phyloP scores from a whole-genome alignment of 1,140 invertebrate genomes.

The Antheraea mylitta region DNA sequence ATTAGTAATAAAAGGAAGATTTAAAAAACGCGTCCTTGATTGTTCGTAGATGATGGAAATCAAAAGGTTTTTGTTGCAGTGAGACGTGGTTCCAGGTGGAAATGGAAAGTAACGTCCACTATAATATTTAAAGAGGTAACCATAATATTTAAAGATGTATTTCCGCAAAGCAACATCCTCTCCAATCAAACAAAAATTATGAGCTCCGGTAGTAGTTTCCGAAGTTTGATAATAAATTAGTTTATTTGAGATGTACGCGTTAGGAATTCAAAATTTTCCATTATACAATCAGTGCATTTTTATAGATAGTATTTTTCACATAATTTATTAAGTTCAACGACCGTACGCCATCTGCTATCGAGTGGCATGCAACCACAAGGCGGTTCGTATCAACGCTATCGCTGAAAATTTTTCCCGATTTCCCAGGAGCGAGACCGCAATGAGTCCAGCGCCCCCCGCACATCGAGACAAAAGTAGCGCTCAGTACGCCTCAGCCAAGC shows the following conservation, averaged over 20 bases:
- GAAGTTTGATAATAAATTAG: too few relatives aligned
- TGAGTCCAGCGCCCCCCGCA: slow-evolving; percentile 68
- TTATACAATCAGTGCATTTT: neutral
- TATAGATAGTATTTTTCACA: neutral
- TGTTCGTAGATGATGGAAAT: too few relatives aligned
- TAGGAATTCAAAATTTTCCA: neutral
- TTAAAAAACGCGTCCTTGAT: too few relatives aligned
- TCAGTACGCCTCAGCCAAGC: slow-evolving; percentile 40
- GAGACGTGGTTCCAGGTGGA: too few relatives aligned
- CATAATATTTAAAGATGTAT: too few relatives aligned
- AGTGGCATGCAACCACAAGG: slow-evolving; percentile 40
- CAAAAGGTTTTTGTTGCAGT: too few relatives aligned
- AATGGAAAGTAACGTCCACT: too few relatives aligned
- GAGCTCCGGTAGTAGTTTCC: too few relatives aligned
- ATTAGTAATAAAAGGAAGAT: too few relatives aligned
- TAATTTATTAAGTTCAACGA: slow-evolving; percentile 21
- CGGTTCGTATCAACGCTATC: slow-evolving; percentile 46
- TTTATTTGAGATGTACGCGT: neutral
- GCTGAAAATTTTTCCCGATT: slow-evolving; percentile 72
- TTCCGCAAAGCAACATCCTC: too few relatives aligned
- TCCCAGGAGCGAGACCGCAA: slow-evolving; percentile 72
- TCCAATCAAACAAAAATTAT: too few relatives aligned
- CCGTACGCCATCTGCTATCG: slow-evolving; percentile 69
- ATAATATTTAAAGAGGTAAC: too few relatives aligned
- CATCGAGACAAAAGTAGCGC: slow-evolving; percentile 59